These are phyloP conservation scores for Whitmania pigra DNA, from an alignment of 1,140 invertebrate genomes.

Conservation along the genomic window DNA sequence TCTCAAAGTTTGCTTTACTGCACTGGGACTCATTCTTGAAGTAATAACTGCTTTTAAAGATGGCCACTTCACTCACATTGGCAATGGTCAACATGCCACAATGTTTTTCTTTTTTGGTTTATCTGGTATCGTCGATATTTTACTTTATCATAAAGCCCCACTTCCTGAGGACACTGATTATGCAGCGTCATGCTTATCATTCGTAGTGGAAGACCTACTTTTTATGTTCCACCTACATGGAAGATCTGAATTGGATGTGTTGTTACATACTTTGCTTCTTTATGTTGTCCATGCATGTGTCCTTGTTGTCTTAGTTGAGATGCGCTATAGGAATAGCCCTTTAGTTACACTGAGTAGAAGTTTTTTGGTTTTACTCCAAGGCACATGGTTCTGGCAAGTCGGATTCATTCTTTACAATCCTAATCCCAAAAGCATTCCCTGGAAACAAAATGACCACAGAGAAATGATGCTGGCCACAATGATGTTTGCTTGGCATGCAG, in stretches of 20 bases:
- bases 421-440: slow-evolving; percentile 28
- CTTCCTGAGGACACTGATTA: slow-evolving; percentile 27
- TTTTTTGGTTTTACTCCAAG: slow-evolving; percentile 41
- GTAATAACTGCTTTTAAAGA: slow-evolving; percentile 16
- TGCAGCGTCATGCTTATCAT: slow-evolving; percentile 25
- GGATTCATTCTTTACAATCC: slow-evolving; percentile 46
- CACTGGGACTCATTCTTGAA: slow-evolving; percentile 9
- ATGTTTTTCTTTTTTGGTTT: slow-evolving; percentile 47
- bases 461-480: slow-evolving; percentile 43
- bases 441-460: slow-evolving; percentile 35
- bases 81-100: slow-evolving; percentile 45
- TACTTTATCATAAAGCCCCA: slow-evolving; percentile 24
- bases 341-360: slow-evolving; percentile 34
- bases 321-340: slow-evolving; percentile 33
- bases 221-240: slow-evolving; percentile 46
- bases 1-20: slow-evolving; percentile 10
- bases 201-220: slow-evolving; percentile 42
- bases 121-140: slow-evolving; percentile 40
- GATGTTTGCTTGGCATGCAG: slow-evolving; percentile 32
- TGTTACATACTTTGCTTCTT: slow-evolving; percentile 43
- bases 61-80: slow-evolving; percentile 13
- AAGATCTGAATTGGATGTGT: slow-evolving; percentile 38
- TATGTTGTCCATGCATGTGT: slow-evolving; percentile 37
- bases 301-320: slow-evolving; percentile 35
- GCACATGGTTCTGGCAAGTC: slow-evolving; percentile 46